Conservation (phyloP, 1,140 invertebrate species). For the Physella acuta region DNA sequence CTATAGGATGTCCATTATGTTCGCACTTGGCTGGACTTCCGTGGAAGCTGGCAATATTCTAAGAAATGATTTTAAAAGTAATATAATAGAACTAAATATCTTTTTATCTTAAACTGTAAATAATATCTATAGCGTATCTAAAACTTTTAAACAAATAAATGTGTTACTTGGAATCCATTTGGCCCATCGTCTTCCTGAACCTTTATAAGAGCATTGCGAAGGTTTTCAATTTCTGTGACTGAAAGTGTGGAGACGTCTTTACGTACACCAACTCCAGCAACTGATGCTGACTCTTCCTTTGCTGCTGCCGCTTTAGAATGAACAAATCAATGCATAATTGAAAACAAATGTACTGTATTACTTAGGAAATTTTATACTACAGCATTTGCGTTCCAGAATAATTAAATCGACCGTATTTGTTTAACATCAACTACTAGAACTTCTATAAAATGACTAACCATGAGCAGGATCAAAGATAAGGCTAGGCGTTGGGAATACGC, state of each 20-base stretch:
- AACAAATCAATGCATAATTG: too few relatives aligned
- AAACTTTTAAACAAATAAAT: too few relatives aligned
- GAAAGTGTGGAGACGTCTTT: constrained; percentile 26
- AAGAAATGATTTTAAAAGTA: not conserved
- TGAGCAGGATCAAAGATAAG: too few relatives aligned
- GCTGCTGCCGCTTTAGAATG: not conserved
- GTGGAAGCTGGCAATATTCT: constrained; percentile 27
- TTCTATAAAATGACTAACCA: too few relatives aligned
- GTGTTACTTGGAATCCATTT: constrained; percentile 27
- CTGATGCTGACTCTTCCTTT: not conserved
- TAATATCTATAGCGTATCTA: not conserved
- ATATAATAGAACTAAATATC: not conserved
- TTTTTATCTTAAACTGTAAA: not conserved
- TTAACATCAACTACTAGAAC: not conserved
- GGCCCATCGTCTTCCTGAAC: constrained; percentile 24
- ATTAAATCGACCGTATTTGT: too few relatives aligned
- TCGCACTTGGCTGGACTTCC: constrained; percentile 25
- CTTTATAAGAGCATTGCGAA: constrained; percentile 22
- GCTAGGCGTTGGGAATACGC: too few relatives aligned
- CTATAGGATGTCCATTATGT: constrained; percentile 10
- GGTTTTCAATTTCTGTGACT: constrained; percentile 17
- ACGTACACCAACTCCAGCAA: constrained; percentile 22
- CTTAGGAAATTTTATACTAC: too few relatives aligned
- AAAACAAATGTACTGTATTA: too few relatives aligned
- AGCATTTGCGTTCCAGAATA: too few relatives aligned